phyloP scores from a whole-genome alignment of 2,797 vertebrate species.

The Poeciliopsis infans region DNA sequence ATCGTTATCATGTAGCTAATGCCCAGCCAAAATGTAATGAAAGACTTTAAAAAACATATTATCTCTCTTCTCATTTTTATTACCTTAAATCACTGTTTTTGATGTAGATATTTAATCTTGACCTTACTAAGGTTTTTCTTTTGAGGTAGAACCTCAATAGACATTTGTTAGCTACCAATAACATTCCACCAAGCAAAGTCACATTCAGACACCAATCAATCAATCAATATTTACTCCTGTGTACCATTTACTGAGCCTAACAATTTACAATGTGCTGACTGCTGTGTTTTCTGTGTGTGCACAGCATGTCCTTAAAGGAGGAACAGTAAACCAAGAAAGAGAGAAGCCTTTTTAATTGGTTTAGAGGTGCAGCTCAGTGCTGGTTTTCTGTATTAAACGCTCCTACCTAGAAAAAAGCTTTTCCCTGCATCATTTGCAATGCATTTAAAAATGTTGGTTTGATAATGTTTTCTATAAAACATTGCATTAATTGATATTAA shows the following conservation, averaged over 20 bases:
- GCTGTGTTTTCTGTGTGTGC: slow-evolving; percentile 47
- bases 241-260: slow-evolving; percentile 65
- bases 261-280: slow-evolving; percentile 51
- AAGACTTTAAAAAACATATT: slow-evolving; percentile 38
- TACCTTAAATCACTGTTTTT: slow-evolving; percentile 68
- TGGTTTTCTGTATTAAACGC: neutral
- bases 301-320: slow-evolving; percentile 61
- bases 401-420: neutral
- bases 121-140: slow-evolving; percentile 39
- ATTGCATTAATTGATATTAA: neutral
- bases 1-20: slow-evolving; percentile 24
- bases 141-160: slow-evolving; percentile 29
- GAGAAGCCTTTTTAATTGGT: slow-evolving; percentile 25
- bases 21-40: neutral
- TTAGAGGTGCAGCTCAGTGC: slow-evolving; percentile 6
- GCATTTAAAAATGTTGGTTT: neutral
- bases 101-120: slow-evolving; percentile 62
- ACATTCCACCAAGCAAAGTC: slow-evolving; percentile 74
- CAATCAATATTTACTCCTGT: slow-evolving; percentile 76
- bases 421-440: neutral
- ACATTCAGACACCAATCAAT: slow-evolving; percentile 77
- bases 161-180: slow-evolving; percentile 70
- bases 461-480: neutral
- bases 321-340: slow-evolving; percentile 29
- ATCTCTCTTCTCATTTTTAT: slow-evolving; percentile 58